A percentile compares a stretch with the other conserved stretches of the same genome.
phyloP scores from a whole-genome alignment of 2,888 invertebrate genomes.

The Polyploca ridens region DNA sequence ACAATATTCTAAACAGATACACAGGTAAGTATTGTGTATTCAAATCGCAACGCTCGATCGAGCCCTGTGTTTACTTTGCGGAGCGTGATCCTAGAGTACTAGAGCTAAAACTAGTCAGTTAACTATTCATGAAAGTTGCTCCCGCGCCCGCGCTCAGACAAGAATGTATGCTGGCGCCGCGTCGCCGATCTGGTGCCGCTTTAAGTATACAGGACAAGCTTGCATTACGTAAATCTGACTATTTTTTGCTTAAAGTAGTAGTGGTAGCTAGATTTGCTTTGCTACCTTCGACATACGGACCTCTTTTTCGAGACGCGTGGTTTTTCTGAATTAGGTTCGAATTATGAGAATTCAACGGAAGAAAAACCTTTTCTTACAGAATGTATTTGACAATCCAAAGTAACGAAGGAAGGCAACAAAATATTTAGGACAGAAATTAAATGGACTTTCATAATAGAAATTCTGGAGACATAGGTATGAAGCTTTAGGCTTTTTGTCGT shows the following conservation, averaged over 20 bases:
- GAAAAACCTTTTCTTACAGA: no score
- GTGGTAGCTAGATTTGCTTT: neutral
- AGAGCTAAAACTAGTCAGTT: constrained; percentile 70
- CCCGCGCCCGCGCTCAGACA: constrained; percentile 57
- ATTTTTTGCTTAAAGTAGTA: constrained; percentile 6
- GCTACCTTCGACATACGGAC: neutral
- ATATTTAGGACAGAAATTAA: neutral
- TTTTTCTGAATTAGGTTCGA: no score
- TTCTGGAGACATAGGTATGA: neutral
- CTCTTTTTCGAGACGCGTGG: no score
- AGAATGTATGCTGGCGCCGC: constrained; percentile 78
- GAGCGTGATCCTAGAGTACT: constrained; percentile 49
- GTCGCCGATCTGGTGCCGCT: constrained; percentile 22
- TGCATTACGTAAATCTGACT: constrained; percentile 15
- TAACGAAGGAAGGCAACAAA: neutral
- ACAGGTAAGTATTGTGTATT: constrained; percentile 37
- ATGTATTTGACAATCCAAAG: no score
- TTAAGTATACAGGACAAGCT: constrained; percentile 19
- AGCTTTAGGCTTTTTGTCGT: neutral
- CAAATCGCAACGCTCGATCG: constrained; percentile 41
- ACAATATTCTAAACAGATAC: constrained; percentile 39
- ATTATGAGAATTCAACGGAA: no score
- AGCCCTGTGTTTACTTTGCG: constrained; percentile 52
- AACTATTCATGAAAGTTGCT: constrained; percentile 81
- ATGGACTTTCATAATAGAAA: neutral